These are phyloP conservation scores for Collichthys lucidus DNA, from an alignment of 2,113 vertebrate genomes.

Conservation along the genomic window DNA sequence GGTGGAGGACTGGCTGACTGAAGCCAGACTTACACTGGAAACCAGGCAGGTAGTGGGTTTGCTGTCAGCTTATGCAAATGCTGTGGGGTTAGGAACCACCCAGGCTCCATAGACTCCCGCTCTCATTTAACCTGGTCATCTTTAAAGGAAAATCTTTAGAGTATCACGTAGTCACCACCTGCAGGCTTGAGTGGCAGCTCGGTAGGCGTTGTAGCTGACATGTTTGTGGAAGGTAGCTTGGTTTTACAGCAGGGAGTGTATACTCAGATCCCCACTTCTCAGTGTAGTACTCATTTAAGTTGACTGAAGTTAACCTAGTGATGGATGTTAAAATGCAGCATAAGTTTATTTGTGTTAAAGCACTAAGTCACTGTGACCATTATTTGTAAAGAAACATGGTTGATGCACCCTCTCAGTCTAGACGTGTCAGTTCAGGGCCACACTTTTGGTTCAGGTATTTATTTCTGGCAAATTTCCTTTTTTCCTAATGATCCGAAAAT, in stretches of 20 bases:
- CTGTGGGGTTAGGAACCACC: constrained; percentile 93
- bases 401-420: not conserved
- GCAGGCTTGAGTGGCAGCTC: not conserved
- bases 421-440: not conserved
- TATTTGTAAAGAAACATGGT: not conserved
- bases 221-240: not conserved
- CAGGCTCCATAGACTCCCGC: constrained; percentile 78
- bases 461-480: not conserved
- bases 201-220: not conserved
- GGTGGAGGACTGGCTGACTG: constrained; percentile 93
- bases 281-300: constrained; percentile 9
- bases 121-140: not conserved
- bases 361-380: constrained; percentile 38
- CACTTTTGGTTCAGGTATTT: constrained; percentile 44
- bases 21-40: constrained; percentile 94
- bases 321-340: not conserved
- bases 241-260: not conserved
- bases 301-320: not conserved
- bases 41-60: constrained; percentile 92
- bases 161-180: not conserved
- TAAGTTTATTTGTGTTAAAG: constrained; percentile 17
- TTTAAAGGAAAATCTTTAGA: constrained; percentile 5
- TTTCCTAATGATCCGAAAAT: not conserved
- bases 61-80: constrained; percentile 93
- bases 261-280: not conserved